Conservation (phyloP, 2,797 vertebrate species). For the Fratercula arctica region DNA sequence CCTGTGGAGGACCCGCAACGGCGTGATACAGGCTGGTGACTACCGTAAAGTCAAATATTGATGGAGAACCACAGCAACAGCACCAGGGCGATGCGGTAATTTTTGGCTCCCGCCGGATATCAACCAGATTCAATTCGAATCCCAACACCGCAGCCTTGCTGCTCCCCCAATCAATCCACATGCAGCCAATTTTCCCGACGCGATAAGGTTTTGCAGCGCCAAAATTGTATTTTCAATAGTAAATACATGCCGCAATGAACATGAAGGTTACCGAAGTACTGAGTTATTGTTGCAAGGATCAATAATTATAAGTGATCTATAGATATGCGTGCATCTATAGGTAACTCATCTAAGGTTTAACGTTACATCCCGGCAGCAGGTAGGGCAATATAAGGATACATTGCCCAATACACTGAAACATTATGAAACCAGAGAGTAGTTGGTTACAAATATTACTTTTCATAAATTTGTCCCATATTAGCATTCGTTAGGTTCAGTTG, state of each 20-base stretch:
- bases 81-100: not conserved
- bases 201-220: not conserved
- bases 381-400: not conserved
- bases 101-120: not conserved
- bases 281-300: not conserved
- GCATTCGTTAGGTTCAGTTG: not conserved
- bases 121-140: not conserved
- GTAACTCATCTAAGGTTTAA: not conserved
- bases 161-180: not conserved
- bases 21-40: not conserved
- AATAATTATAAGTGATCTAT: not conserved
- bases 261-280: not conserved
- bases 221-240: not conserved
- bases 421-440: not conserved
- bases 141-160: not conserved
- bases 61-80: not conserved
- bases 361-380: not conserved
- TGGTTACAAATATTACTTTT: not conserved
- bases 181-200: not conserved
- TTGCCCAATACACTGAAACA: not conserved
- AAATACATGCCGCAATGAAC: rapidly evolving
- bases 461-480: not conserved
- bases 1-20: not conserved
- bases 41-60: not conserved
- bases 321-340: not conserved